A percentile compares a stretch with the other conserved stretches of the same genome.
These are phyloP conservation scores for Bombus balteatus DNA, from an alignment of 1,140 invertebrate species.

Conservation along the genomic window DNA sequence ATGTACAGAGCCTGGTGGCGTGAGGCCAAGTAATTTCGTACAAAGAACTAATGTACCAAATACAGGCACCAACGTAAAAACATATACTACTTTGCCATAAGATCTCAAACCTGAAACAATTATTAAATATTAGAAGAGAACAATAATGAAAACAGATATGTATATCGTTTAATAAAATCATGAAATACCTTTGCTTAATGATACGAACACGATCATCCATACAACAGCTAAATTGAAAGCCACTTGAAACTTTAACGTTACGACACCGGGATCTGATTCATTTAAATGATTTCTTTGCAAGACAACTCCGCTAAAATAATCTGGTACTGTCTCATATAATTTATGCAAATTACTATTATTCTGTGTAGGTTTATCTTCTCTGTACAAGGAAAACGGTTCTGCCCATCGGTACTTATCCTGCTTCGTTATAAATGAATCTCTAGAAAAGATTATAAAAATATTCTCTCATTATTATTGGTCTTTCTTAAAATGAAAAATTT, in stretches of 20 bases:
- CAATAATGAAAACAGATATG: neutral
- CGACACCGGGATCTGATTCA: constrained; percentile 84
- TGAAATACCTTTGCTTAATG: constrained; percentile 90
- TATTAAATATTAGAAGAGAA: neutral
- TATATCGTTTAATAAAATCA: neutral
- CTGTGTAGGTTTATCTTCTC: constrained; percentile 83
- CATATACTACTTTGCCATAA: constrained; percentile 92
- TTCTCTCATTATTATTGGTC: neutral
- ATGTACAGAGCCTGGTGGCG: constrained; percentile 85
- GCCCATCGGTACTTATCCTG: constrained; percentile 92
- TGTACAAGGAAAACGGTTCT: constrained; percentile 86
- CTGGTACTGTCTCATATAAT: constrained; percentile 90
- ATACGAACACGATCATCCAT: constrained; percentile 95
- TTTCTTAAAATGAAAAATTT: neutral
- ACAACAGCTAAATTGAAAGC: constrained; percentile 94
- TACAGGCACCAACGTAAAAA: constrained; percentile 88
- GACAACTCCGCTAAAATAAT: constrained; percentile 92
- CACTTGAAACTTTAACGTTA: constrained; percentile 92
- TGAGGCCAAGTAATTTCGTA: constrained; percentile 88
- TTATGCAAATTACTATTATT: constrained; percentile 83
- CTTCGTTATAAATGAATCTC: constrained; percentile 94
- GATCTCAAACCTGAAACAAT: constrained; percentile 87
- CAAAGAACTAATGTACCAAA: constrained; percentile 89
- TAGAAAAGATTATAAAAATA: constrained; percentile 53
- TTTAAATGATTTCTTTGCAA: constrained; percentile 87